Evolutionary conservation across 2,888 invertebrate genomes (phyloP).

Genomic region (Neocrepidodera transversa): DNA sequence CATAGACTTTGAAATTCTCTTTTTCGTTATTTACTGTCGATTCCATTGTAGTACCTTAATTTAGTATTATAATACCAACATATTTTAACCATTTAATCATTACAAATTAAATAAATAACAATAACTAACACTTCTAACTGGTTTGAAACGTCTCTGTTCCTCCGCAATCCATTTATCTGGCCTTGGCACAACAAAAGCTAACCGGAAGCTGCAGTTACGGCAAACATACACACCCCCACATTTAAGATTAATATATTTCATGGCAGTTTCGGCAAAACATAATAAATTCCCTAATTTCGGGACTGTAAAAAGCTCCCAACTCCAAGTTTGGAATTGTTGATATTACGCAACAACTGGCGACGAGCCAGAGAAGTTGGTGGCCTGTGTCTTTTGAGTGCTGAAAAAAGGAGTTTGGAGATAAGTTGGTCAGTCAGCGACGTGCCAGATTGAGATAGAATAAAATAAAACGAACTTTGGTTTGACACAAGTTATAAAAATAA

Average conservation of each 20-base stretch:
- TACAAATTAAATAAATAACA: too few relatives aligned
- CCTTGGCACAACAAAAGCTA: not conserved
- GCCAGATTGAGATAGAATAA: not conserved
- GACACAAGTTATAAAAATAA: too few relatives aligned
- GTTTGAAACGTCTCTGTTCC: too few relatives aligned
- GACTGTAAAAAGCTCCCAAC: conserved; percentile 36
- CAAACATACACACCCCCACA: conserved; percentile 20
- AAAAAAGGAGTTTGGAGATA: conserved; percentile 1
- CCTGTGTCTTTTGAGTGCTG: not conserved
- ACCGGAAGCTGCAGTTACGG: not conserved
- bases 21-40: too few relatives aligned
- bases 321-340: conserved; percentile 36
- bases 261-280: conserved; percentile 37
- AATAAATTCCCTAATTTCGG: conserved; percentile 39
- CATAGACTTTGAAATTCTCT: too few relatives aligned
- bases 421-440: not conserved
- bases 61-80: too few relatives aligned
- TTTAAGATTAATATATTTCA: conserved; percentile 32
- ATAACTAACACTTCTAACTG: too few relatives aligned
- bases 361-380: conserved; percentile 24
- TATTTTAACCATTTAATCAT: too few relatives aligned
- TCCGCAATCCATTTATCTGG: not conserved
- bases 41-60: too few relatives aligned
- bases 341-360: conserved; percentile 31
- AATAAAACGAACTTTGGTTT: too few relatives aligned